Evolutionary conservation across 1,140 invertebrate genomes (phyloP).

Genomic region (Drosophila ananassae): DNA sequence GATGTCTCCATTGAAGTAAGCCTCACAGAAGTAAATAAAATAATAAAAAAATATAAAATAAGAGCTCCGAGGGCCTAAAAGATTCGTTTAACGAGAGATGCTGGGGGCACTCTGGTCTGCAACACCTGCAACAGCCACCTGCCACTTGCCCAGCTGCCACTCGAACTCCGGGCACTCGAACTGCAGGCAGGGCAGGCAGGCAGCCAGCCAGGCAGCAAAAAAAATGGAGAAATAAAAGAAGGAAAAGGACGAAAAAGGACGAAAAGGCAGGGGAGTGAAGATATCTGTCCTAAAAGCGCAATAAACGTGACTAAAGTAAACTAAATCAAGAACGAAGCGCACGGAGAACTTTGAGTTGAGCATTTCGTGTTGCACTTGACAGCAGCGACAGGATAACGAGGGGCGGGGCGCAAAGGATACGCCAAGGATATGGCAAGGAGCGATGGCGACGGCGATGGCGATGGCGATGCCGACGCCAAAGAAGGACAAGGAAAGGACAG

Average conservation of each 20-base stretch:
- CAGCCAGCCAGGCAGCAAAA: too few species aligned
- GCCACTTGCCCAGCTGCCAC: slow-evolving; percentile 1
- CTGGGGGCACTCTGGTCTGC: too few species aligned
- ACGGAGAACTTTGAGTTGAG: slow-evolving; percentile 37
- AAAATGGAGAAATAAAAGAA: neutral
- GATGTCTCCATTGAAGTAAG: too few species aligned
- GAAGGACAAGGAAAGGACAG: too few species aligned
- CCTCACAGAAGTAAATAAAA: neutral
- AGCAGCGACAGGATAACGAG: slow-evolving; percentile 12
- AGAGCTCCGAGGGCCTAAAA: slow-evolving; percentile 1
- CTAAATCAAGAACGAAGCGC: slow-evolving; percentile 47
- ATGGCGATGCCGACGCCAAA: neutral
- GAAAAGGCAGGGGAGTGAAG: slow-evolving; percentile 3
- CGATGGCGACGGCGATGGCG: neutral
- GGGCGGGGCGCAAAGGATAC: neutral
- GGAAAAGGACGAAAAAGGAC: neutral
- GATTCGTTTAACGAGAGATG: slow-evolving; percentile 42
- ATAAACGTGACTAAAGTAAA: slow-evolving; percentile 59
- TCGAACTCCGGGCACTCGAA: slow-evolving; percentile 19
- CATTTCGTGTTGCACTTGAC: slow-evolving; percentile 51
- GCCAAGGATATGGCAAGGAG: slow-evolving; percentile 5
- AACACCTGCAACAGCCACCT: slow-evolving; percentile 13
- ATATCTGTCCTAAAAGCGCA: slow-evolving; percentile 50
- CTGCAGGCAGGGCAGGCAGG: too few species aligned
- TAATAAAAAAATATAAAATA: slow-evolving; percentile 7